Evolutionary conservation across 2,797 vertebrate species (phyloP).

Genomic region (Pampus argenteus): DNA sequence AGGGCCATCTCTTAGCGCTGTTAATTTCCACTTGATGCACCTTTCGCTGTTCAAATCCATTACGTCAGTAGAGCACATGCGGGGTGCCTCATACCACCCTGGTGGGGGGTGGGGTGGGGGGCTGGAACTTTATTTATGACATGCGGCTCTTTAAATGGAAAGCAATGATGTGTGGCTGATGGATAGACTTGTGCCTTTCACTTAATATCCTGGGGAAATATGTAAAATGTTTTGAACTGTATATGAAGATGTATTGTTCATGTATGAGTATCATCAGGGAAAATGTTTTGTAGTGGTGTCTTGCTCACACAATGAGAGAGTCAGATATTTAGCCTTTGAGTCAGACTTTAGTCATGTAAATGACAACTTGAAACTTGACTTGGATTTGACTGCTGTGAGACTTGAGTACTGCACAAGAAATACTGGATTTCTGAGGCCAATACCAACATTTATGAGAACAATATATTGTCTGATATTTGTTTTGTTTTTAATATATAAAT

Average conservation of each 20-base stretch:
- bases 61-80: slow-evolving; percentile 45
- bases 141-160: slow-evolving; percentile 54
- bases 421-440: no score
- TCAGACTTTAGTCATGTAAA: neutral
- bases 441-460: neutral
- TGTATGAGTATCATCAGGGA: neutral
- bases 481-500: no score
- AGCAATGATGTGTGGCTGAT: slow-evolving; percentile 22
- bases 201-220: slow-evolving; percentile 5
- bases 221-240: neutral
- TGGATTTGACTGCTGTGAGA: neutral
- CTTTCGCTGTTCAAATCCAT: slow-evolving; percentile 20
- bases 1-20: slow-evolving; percentile 36
- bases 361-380: neutral
- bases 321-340: slow-evolving; percentile 18
- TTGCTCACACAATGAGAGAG: neutral
- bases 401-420: neutral
- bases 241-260: neutral
- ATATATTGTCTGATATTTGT: neutral
- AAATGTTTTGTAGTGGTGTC: neutral
- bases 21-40: slow-evolving; percentile 33
- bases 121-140: slow-evolving; percentile 42
- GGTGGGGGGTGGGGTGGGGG: slow-evolving; percentile 10
- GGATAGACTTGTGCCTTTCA: slow-evolving; percentile 26
- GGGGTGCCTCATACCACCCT: no score